These are phyloP conservation scores for Hypomecis punctinalis DNA, from an alignment of 2,888 invertebrate species.

Conservation along the genomic window DNA sequence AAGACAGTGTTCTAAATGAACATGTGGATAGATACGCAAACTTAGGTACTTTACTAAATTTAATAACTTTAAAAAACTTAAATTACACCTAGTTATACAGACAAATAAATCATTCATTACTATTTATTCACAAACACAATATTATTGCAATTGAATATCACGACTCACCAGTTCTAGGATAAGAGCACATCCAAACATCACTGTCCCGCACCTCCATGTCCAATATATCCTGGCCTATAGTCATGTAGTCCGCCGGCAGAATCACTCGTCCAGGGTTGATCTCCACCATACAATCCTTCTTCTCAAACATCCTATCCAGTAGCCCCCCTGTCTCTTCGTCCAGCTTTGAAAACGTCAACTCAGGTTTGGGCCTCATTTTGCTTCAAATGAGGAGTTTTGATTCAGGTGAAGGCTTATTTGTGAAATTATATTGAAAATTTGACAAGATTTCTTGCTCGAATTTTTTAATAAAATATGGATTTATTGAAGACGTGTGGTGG, in stretches of 20 bases:
- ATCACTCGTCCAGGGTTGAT: conserved; percentile 90
- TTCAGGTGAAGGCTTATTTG: no score
- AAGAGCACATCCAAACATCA: conserved; percentile 95
- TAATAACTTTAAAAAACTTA: no score
- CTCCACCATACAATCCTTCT: conserved; percentile 88
- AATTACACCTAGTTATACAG: no score
- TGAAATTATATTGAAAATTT: neutral
- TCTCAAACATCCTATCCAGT: conserved; percentile 88
- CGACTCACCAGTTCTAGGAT: conserved; percentile 92
- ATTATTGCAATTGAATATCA: no score
- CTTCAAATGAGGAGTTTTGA: no score
- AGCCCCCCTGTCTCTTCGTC: conserved; percentile 85
- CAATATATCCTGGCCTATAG: conserved; percentile 88
- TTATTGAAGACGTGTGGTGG: conserved; percentile 44
- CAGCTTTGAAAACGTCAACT: conserved; percentile 84
- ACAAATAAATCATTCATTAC: no score
- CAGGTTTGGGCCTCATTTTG: conserved; percentile 70
- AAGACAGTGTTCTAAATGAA: no score
- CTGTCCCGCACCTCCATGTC: conserved; percentile 89
- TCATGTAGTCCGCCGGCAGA: conserved; percentile 88
- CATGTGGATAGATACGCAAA: no score
- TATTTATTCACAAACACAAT: no score
- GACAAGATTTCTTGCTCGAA: conserved; percentile 19
- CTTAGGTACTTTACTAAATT: no score
- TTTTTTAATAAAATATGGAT: conserved; percentile 13